Conservation (phyloP, 2,797 vertebrate genomes). For the Leucoraja ocellata region DNA sequence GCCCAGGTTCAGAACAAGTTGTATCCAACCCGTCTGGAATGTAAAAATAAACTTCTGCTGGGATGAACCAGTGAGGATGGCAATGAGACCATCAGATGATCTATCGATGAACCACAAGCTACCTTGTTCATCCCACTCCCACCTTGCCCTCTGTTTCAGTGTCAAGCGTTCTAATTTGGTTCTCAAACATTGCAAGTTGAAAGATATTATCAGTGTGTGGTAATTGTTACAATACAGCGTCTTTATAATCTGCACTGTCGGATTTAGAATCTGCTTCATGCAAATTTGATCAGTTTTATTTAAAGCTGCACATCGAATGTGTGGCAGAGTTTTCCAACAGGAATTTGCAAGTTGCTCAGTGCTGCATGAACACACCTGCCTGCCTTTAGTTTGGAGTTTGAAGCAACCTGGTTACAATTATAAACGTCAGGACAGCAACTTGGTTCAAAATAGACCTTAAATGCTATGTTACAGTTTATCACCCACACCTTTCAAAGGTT, state of each 20-base stretch:
- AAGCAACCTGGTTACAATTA: background rate
- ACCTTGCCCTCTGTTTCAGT: background rate
- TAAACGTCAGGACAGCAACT: background rate
- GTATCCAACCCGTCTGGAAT: background rate
- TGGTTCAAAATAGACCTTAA: background rate
- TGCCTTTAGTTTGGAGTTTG: background rate
- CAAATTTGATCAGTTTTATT: background rate
- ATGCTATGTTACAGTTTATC: background rate
- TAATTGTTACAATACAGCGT: background rate
- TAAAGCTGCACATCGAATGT: no score
- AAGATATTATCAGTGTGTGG: background rate
- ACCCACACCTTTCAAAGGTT: background rate
- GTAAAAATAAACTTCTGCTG: background rate
- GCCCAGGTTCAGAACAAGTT: background rate
- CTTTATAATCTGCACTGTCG: background rate
- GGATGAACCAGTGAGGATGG: background rate
- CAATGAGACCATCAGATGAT: background rate
- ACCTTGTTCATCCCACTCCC: background rate
- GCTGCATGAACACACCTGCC: background rate
- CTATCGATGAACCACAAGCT: background rate
- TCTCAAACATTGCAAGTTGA: background rate
- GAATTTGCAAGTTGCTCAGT: background rate
- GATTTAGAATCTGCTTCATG: slow-evolving; percentile 11
- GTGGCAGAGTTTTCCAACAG: background rate
- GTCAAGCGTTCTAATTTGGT: background rate